Evolutionary conservation across 2,113 vertebrate species (phyloP).

Genomic region (Bufo bufo): DNA sequence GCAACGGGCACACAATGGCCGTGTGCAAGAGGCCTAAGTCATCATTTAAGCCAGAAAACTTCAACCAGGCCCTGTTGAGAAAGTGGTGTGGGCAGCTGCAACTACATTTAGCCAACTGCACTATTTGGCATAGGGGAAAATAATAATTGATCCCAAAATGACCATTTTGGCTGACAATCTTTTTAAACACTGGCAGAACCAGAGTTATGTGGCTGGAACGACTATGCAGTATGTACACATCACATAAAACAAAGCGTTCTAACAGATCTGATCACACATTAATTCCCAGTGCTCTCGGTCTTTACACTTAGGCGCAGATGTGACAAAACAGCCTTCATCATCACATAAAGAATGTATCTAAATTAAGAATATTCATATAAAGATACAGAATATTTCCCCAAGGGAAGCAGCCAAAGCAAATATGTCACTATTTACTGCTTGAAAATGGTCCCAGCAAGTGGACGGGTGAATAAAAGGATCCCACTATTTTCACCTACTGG

Average conservation of each 20-base stretch:
- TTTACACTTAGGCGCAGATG: neutral
- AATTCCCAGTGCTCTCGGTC: neutral
- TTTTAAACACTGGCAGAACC: neutral
- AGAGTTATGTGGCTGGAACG: neutral
- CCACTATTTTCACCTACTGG: too few species aligned
- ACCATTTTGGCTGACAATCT: neutral
- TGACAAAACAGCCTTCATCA: neutral
- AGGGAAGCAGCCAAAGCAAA: neutral
- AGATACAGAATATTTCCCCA: neutral
- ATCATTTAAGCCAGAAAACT: too few species aligned
- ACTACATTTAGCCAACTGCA: too few species aligned
- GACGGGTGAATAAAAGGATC: too few species aligned
- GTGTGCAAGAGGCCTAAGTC: too few species aligned
- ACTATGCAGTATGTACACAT: neutral
- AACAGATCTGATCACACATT: neutral
- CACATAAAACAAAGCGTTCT: neutral
- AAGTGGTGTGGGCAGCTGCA: too few species aligned
- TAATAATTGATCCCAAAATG: too few species aligned
- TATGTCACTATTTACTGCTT: neutral
- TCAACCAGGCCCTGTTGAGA: too few species aligned
- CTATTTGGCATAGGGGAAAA: too few species aligned
- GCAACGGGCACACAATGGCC: too few species aligned
- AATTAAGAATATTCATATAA: neutral
- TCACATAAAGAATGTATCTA: neutral
- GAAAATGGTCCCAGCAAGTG: too few species aligned